These are phyloP conservation scores for Pachyuromys duprasi DNA, from an alignment of 2,797 vertebrate genomes.

Conservation along the genomic window DNA sequence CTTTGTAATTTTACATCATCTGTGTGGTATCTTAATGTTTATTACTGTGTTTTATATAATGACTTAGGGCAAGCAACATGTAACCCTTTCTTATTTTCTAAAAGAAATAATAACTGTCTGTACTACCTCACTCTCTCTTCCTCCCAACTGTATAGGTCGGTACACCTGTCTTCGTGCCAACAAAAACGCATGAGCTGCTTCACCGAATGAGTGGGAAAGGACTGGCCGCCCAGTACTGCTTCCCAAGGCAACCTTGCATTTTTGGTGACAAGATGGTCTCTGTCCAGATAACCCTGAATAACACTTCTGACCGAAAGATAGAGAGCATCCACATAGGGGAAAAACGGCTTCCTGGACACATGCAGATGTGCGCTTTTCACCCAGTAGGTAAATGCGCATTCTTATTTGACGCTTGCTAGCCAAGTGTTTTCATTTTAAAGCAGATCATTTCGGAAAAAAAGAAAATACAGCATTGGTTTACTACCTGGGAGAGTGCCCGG, in stretches of 20 bases:
- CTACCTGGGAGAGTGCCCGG: neutral
- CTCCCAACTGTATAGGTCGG: slow-evolving; percentile 88
- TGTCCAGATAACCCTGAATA: slow-evolving; percentile 93
- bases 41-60: slow-evolving; percentile 28
- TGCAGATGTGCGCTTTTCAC: slow-evolving; percentile 93
- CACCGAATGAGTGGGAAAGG: slow-evolving; percentile 98
- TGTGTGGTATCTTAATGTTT: neutral
- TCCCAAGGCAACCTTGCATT: slow-evolving; percentile 93
- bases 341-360: slow-evolving; percentile 88
- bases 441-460: neutral
- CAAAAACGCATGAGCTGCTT: slow-evolving; percentile 92
- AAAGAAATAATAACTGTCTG: slow-evolving; percentile 57
- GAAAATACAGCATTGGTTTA: slow-evolving; percentile 12
- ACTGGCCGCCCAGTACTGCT: slow-evolving; percentile 94
- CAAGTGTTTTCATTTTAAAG: slow-evolving; percentile 62
- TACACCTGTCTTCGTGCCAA: slow-evolving; percentile 90
- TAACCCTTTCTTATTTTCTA: slow-evolving; percentile 22
- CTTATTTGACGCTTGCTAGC: slow-evolving; percentile 50
- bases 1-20: slow-evolving; percentile 21
- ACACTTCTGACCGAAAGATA: slow-evolving; percentile 91
- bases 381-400: slow-evolving; percentile 91
- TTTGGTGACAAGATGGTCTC: slow-evolving; percentile 93
- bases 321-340: slow-evolving; percentile 93
- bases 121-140: slow-evolving; percentile 71
- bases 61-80: slow-evolving; percentile 20